phyloP scores from a whole-genome alignment of 2,113 vertebrate genomes.

The Xiphophorus maculatus region DNA sequence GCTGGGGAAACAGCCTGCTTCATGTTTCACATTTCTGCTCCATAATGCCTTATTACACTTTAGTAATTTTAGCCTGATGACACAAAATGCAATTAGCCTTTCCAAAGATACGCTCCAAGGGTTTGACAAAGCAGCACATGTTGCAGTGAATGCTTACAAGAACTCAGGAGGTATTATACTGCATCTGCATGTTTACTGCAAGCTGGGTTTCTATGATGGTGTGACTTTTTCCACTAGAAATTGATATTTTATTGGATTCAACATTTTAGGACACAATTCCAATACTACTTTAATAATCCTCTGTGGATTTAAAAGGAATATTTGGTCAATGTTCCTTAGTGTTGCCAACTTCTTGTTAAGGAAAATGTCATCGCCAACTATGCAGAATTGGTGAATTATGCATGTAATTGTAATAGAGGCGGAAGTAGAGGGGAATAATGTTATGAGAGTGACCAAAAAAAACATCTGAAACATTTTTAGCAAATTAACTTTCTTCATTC shows the following conservation, averaged over 20 bases:
- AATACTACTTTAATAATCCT: not conserved
- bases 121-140: slow-evolving; percentile 24
- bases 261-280: not conserved
- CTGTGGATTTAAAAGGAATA: not conserved
- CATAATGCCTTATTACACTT: slow-evolving; percentile 20
- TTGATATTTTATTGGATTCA: too few species aligned
- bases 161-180: not conserved
- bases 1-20: slow-evolving; percentile 21
- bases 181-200: slow-evolving; percentile 5
- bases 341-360: not conserved
- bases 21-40: slow-evolving; percentile 39
- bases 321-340: not conserved
- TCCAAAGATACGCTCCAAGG: slow-evolving; percentile 6
- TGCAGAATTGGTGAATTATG: not conserved
- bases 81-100: slow-evolving; percentile 25
- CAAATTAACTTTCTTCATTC: too few species aligned
- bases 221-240: not conserved
- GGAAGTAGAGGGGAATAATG: not conserved
- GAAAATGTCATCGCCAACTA: not conserved
- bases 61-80: slow-evolving; percentile 16
- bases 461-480: not conserved
- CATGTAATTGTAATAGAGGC: not conserved
- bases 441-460: not conserved
- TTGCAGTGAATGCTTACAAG: slow-evolving; percentile 14
- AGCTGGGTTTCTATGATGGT: not conserved